These are phyloP conservation scores for Platycercus adscitus DNA, from an alignment of 2,113 vertebrate species.

Conservation along the genomic window DNA sequence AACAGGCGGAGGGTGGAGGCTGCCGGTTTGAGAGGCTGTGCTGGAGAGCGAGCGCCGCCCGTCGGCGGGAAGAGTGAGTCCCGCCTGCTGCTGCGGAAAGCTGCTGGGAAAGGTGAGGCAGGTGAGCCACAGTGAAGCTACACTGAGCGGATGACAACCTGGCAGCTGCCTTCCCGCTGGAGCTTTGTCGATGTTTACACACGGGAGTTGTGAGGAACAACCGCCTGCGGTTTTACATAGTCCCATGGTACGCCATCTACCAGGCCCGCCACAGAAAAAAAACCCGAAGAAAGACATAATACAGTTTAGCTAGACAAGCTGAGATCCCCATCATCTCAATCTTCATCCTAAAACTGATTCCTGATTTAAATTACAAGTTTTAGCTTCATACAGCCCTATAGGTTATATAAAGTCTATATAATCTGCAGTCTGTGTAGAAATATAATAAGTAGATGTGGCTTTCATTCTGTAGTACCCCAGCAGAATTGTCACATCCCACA, in stretches of 20 bases:
- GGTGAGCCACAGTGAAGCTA: background rate
- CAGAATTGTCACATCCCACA: background rate
- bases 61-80: background rate
- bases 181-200: background rate
- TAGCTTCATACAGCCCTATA: background rate
- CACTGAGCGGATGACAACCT: accelerated
- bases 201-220: background rate
- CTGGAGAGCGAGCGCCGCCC: constrained; percentile 6
- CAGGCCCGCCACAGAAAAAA: background rate
- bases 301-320: background rate
- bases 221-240: too few relatives aligned
- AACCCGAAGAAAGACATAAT: background rate
- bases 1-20: background rate
- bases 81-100: background rate
- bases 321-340: background rate
- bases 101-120: accelerated
- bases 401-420: background rate
- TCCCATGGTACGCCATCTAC: background rate
- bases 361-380: background rate
- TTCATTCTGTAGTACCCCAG: background rate
- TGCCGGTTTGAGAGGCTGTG: background rate
- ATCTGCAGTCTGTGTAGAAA: background rate
- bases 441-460: background rate
- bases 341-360: background rate
- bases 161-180: too few relatives aligned